Conservation (phyloP, 2,888 invertebrate species). For the Melinaea menophilus region DNA sequence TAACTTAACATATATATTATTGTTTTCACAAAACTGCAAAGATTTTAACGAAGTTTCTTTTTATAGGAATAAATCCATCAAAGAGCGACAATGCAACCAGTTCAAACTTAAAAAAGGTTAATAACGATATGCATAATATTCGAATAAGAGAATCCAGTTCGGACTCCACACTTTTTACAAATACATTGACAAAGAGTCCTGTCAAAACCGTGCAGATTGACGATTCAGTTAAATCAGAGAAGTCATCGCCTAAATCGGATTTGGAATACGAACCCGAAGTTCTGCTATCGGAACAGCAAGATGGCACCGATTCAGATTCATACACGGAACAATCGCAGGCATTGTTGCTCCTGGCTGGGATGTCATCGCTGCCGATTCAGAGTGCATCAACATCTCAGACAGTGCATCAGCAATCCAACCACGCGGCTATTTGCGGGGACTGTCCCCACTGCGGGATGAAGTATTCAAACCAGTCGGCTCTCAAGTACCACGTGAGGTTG, state of each 20-base stretch:
- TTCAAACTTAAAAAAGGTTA: conserved; percentile 55
- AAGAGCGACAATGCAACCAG: conserved; percentile 63
- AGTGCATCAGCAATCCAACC: conserved; percentile 66
- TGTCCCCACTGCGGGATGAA: conserved; percentile 84
- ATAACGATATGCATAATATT: conserved; percentile 48
- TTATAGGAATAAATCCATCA: conserved; percentile 70
- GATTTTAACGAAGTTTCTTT: conserved; percentile 1
- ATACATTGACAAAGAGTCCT: conserved; percentile 57
- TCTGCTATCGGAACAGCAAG: conserved; percentile 68
- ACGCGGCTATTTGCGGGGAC: conserved; percentile 78
- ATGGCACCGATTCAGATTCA: conserved; percentile 58
- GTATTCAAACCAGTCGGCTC: conserved; percentile 83
- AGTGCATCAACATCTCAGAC: conserved; percentile 68
- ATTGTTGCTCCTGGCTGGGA: conserved; percentile 59
- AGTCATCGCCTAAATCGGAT: conserved; percentile 69
- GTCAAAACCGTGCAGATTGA: conserved; percentile 50
- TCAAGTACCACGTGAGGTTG: conserved; percentile 82
- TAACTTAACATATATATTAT: background rate
- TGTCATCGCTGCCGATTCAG: conserved; percentile 54
- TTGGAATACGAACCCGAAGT: conserved; percentile 72
- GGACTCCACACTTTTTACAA: conserved; percentile 50
- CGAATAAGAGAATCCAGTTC: conserved; percentile 56
- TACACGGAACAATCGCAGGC: conserved; percentile 66
- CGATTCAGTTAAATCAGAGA: conserved; percentile 66
- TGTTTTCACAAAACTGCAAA: no score